A percentile compares a stretch with the other conserved stretches of the same genome.
phyloP scores from a whole-genome alignment of 2,797 vertebrate genomes.

The Tinamus major region DNA sequence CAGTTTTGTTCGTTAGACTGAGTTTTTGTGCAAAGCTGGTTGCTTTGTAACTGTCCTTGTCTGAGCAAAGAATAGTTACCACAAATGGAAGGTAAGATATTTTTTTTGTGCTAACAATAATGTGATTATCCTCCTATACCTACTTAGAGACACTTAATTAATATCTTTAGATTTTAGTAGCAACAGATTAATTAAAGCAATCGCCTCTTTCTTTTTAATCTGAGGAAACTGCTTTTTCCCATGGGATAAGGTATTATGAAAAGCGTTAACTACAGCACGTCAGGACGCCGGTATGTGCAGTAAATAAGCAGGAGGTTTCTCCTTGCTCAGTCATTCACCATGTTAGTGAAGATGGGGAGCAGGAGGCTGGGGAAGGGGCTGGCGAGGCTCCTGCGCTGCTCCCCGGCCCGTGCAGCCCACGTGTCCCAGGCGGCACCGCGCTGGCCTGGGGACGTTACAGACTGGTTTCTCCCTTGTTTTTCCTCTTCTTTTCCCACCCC shows the following conservation, averaged over 20 bases:
- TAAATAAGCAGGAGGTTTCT: neutral
- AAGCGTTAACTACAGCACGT: neutral
- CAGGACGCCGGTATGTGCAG: neutral
- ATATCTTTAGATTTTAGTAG: neutral
- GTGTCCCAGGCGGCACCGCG: too few relatives aligned
- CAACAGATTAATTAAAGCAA: constrained; percentile 26
- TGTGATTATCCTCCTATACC: neutral
- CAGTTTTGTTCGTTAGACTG: neutral
- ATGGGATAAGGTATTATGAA: neutral
- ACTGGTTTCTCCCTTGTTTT: neutral
- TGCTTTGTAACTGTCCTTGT: neutral
- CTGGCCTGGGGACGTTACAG: neutral
- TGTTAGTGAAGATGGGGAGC: neutral
- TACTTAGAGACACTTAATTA: neutral
- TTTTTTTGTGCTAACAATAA: neutral
- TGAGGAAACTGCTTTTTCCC: neutral
- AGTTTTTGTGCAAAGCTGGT: neutral
- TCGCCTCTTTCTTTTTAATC: constrained; percentile 22
- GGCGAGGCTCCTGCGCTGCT: too few relatives aligned
- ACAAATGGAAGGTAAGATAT: neutral
- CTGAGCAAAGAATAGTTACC: neutral
- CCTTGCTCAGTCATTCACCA: neutral
- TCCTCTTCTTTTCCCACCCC: neutral
- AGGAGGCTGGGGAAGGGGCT: too few relatives aligned
- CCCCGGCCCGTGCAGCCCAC: too few relatives aligned